Evolutionary conservation across 1,140 invertebrate genomes (phyloP).

Genomic region (Scaptomyza pallida): DNA sequence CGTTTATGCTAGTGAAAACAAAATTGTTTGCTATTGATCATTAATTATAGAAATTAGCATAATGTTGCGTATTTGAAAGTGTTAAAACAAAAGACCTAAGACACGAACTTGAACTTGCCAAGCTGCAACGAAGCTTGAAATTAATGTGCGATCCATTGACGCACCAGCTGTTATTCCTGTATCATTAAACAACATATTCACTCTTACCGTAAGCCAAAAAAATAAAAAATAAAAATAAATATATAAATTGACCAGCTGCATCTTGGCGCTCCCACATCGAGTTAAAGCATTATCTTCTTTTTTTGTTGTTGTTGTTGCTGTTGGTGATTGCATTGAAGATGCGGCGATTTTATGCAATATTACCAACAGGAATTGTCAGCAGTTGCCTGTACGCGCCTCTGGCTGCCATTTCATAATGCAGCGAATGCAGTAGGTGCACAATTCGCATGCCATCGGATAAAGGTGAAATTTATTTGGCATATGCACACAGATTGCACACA

Average conservation of each 20-base stretch:
- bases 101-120: constrained; percentile 47
- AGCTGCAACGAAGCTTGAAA: neutral
- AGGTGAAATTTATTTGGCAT: constrained; percentile 60
- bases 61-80: constrained; percentile 33
- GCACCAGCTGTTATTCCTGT: neutral
- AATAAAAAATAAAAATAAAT: too few relatives aligned
- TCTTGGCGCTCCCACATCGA: constrained; percentile 44
- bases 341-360: constrained; percentile 74
- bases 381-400: constrained; percentile 29
- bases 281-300: constrained; percentile 44
- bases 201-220: constrained; percentile 58
- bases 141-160: constrained; percentile 26
- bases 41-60: constrained; percentile 45
- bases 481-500: constrained; percentile 46
- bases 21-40: constrained; percentile 27
- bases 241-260: constrained; percentile 38
- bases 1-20: neutral
- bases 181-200: constrained; percentile 11
- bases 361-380: constrained; percentile 60
- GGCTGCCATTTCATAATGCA: constrained; percentile 72
- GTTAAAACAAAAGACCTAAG: constrained; percentile 43
- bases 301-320: constrained; percentile 22
- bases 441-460: constrained; percentile 53
- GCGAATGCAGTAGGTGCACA: constrained; percentile 29
- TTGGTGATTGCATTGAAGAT: constrained; percentile 61